Evolutionary conservation across 37 sponge, comb jelly and placozoan species (phyloP), one percentile per base, ranked within the genome.

Genomic region (Petrosia ficiformis): DNA sequence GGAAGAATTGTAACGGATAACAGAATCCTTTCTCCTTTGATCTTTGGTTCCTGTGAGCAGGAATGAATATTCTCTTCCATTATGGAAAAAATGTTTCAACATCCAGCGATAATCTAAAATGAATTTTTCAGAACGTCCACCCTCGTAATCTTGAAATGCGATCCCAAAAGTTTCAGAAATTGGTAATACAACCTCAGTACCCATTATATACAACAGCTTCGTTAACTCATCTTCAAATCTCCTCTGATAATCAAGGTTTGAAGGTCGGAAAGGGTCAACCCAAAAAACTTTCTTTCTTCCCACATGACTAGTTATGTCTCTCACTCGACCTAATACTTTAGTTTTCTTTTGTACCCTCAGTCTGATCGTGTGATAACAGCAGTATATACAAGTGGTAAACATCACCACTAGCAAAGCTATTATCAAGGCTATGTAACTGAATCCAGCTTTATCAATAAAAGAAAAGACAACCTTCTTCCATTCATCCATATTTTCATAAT

Each of bases 221-320:
- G 63, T 61, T 5, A 61, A n/a, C 63, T 61, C 63, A 29, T 61
- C 63, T 61, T 61, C 63, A 61, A n/a, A 11, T 22, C 63, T 8
- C n/a, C 63, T 11, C 63, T 61, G 63, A n/a, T 26, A 61, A 5
- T 61, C 63, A 6, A 8, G 5, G 28, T 61, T 61, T n/a, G 25
- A n/a, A n/a, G 26, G 63, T 11, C 63, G 6, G 26, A 61, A 61
- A 29, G 63, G 63, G 63, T 61, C 63, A 61, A 61, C 14, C 54
- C 54, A 48, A 48, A 48, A 8, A 19, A 48, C 54, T 14, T 14
- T 48, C 54, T 14, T 48, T 48, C 14, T 48, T 14, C 54, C 54
- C 14, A 14, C 14, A 48, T 48, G 54, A 48, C 8, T 14, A 14
- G 54, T 48, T 14, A 48, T 14, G 8, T 48, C 54, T 48, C 14